These are phyloP conservation scores for Trachurus trachurus DNA, from an alignment of 2,797 vertebrate species.

Conservation along the genomic window DNA sequence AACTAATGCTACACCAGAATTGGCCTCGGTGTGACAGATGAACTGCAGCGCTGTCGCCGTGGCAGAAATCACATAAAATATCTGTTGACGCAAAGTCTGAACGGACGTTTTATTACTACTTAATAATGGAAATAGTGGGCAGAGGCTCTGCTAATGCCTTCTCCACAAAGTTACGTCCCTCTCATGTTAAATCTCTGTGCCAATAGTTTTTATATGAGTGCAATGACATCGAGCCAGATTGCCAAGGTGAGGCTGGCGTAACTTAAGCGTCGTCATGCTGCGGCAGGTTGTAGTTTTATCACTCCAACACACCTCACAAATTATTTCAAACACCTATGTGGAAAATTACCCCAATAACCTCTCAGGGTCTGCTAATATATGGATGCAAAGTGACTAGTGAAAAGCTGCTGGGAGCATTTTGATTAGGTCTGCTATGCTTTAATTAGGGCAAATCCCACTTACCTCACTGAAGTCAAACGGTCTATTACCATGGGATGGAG, in stretches of 20 bases:
- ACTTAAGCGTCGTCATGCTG: neutral
- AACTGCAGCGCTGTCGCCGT: slow-evolving; percentile 33
- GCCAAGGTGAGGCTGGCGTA: slow-evolving; percentile 14
- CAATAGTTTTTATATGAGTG: slow-evolving; percentile 22
- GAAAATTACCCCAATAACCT: slow-evolving; percentile 54
- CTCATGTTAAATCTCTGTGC: slow-evolving; percentile 10
- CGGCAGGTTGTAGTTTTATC: slow-evolving; percentile 30
- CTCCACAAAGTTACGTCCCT: slow-evolving; percentile 23
- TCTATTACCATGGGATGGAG: slow-evolving; percentile 46
- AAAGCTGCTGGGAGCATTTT: slow-evolving; percentile 55
- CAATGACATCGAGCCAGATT: slow-evolving; percentile 27
- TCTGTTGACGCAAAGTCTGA: slow-evolving; percentile 24
- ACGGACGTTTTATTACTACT: slow-evolving; percentile 26
- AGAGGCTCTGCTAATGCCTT: slow-evolving; percentile 34
- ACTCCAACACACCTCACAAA: slow-evolving; percentile 10
- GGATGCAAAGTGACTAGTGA: slow-evolving; percentile 61
- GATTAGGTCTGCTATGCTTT: slow-evolving; percentile 60
- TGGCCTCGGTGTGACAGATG: slow-evolving; percentile 46
- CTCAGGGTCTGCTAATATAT: slow-evolving; percentile 46
- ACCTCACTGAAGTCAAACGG: slow-evolving; percentile 52
- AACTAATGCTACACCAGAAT: slow-evolving; percentile 43
- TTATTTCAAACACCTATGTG: slow-evolving; percentile 26
- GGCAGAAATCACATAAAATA: slow-evolving; percentile 37
- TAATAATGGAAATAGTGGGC: slow-evolving; percentile 29
- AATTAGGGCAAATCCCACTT: slow-evolving; percentile 67